These are phyloP conservation scores for Alethe castanea DNA, from an alignment of 2,113 vertebrate species.

Conservation along the genomic window DNA sequence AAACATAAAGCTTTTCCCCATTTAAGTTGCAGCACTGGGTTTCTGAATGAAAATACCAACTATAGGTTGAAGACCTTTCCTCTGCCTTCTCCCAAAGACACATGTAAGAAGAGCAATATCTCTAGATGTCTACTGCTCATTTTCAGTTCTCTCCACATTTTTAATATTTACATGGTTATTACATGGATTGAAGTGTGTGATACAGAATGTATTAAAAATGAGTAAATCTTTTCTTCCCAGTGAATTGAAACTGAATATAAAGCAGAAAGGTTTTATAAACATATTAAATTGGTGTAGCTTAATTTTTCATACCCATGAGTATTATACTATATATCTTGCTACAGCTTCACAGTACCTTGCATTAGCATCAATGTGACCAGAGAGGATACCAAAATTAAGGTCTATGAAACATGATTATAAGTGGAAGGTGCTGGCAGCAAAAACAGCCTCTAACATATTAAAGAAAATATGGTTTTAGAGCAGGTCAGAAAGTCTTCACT, in stretches of 20 bases:
- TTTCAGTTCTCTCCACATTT: neutral
- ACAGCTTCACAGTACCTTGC: neutral
- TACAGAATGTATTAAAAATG: neutral
- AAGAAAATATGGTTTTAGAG: neutral
- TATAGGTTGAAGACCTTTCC: neutral
- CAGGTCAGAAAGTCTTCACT: neutral
- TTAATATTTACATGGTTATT: neutral
- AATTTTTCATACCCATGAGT: neutral
- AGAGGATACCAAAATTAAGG: neutral
- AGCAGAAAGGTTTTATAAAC: neutral
- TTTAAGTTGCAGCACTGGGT: neutral
- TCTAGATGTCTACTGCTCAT: neutral
- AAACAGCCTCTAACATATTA: neutral
- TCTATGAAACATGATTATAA: neutral
- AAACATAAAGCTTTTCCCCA: neutral
- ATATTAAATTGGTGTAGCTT: neutral
- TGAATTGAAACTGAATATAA: neutral
- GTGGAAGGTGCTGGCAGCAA: neutral
- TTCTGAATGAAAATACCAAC: neutral
- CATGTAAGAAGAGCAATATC: neutral
- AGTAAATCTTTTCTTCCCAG: neutral
- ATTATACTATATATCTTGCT: neutral
- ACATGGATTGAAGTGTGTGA: neutral
- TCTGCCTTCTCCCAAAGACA: neutral
- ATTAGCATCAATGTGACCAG: neutral